A percentile compares a stretch with the other conserved stretches of the same genome.
phyloP scores from a whole-genome alignment of 1,140 invertebrate species.

The Drosophila pseudoobscura region DNA sequence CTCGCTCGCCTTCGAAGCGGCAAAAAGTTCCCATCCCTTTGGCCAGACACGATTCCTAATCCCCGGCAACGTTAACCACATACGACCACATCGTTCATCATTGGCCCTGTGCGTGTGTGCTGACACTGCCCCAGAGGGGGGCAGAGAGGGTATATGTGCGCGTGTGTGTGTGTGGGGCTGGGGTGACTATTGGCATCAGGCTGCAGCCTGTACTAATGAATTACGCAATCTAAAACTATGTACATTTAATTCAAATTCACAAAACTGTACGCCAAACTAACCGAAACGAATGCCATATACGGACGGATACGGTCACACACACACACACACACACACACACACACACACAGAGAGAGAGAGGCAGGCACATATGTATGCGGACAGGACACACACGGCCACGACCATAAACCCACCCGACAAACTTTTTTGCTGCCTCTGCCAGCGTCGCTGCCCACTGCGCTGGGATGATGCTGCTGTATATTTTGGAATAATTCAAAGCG shows the following conservation, averaged over 20 bases:
- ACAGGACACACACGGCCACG: slow-evolving; percentile 25
- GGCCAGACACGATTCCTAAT: slow-evolving; percentile 26
- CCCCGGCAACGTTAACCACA: slow-evolving; percentile 70
- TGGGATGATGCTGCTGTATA: slow-evolving; percentile 51
- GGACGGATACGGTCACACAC: slow-evolving; percentile 21
- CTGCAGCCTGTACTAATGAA: slow-evolving; percentile 81
- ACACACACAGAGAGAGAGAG: no score
- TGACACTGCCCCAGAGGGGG: slow-evolving; percentile 39
- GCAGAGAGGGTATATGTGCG: neutral
- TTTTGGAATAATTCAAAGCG: slow-evolving; percentile 81
- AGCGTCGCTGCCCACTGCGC: slow-evolving; percentile 13
- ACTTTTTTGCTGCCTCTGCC: slow-evolving; percentile 61
- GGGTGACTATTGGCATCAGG: slow-evolving; percentile 59
- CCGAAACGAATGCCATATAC: slow-evolving; percentile 51
- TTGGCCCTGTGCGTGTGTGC: slow-evolving; percentile 68
- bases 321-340: slow-evolving; percentile 19
- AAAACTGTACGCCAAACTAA: slow-evolving; percentile 82
- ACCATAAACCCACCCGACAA: slow-evolving; percentile 66
- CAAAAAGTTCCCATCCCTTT: slow-evolving; percentile 6
- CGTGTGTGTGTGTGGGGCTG: slow-evolving; percentile 8
- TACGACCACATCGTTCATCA: slow-evolving; percentile 82
- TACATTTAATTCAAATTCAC: slow-evolving; percentile 83
- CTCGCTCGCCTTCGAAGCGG: slow-evolving; percentile 6
- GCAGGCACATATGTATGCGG: slow-evolving; percentile 1
- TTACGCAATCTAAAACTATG: slow-evolving; percentile 83